Percentiles rank a stretch among this genome's conserved stretches.
Conservation (phyloP, 2,888 invertebrate species). For the Lasioglossum leucozonium region DNA sequence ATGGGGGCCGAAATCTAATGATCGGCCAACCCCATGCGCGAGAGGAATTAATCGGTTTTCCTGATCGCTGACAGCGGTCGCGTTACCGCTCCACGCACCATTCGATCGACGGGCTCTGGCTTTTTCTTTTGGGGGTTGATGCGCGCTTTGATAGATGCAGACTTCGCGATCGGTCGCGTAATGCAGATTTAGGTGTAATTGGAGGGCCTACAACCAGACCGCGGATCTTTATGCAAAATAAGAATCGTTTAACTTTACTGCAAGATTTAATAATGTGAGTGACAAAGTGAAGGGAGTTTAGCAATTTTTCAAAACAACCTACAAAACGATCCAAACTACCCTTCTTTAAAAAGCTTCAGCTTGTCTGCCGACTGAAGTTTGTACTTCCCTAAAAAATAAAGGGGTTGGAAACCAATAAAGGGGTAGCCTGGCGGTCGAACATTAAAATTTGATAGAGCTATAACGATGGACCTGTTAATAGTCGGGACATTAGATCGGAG, state of each 20-base stretch:
- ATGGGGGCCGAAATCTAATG: conserved; percentile 81
- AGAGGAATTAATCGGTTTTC: conserved; percentile 79
- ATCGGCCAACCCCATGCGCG: conserved; percentile 68
- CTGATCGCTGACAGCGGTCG: conserved; percentile 55
- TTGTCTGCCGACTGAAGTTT: not conserved
- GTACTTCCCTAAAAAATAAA: not conserved
- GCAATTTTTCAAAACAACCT: not conserved
- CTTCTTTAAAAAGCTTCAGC: not conserved
- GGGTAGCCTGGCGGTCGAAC: not conserved
- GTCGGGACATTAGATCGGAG: not conserved
- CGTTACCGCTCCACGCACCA: conserved; percentile 28
- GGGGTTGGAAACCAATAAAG: not conserved
- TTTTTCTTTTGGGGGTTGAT: not conserved
- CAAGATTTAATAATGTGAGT: too few relatives aligned
- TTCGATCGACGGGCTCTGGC: not conserved
- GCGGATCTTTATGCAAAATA: not conserved
- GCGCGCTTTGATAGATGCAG: not conserved
- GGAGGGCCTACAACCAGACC: too few relatives aligned
- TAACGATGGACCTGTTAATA: conserved; percentile 4
- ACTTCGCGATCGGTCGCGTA: not conserved
- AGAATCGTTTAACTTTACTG: not conserved
- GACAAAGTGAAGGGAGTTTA: not conserved
- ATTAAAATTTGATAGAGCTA: conserved; percentile 39
- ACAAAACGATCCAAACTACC: not conserved
- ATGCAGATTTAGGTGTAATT: too few relatives aligned